Evolutionary conservation across 2,888 invertebrate species (phyloP).

Genomic region (Melipona beecheii): DNA sequence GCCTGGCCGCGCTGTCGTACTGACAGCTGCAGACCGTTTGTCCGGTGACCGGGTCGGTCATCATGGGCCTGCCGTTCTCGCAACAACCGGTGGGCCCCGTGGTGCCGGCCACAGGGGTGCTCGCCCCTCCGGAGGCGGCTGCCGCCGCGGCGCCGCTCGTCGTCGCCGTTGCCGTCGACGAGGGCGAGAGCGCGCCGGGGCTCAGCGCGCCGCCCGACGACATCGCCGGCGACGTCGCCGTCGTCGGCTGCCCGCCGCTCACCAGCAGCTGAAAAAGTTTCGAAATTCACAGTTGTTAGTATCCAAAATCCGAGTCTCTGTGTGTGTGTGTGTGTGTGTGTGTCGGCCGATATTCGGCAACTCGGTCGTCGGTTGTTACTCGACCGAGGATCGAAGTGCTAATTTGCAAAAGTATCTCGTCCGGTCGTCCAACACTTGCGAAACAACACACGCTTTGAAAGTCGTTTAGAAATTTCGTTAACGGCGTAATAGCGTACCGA

Average conservation of each 20-base stretch:
- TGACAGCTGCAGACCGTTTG: conserved; percentile 97
- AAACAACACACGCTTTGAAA: no score
- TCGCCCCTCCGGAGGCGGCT: conserved; percentile 81
- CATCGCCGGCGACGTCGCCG: conserved; percentile 89
- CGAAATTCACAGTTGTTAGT: no score
- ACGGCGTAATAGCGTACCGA: no score
- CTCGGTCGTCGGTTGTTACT: no score
- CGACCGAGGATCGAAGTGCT: no score
- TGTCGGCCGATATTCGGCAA: no score
- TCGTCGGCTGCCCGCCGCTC: conserved; percentile 89
- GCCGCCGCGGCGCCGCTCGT: conserved; percentile 80
- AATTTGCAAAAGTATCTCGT: no score
- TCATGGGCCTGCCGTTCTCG: conserved; percentile 95
- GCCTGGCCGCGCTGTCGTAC: conserved; percentile 93
- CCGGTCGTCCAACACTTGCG: no score
- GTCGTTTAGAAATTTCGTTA: no score
- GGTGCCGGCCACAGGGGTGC: conserved; percentile 76
- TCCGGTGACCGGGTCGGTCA: conserved; percentile 96
- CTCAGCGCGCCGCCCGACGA: conserved; percentile 91
- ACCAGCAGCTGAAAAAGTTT: conserved; percentile 89
- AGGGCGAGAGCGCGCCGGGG: conserved; percentile 89
- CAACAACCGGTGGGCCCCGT: conserved; percentile 88
- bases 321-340: neutral
- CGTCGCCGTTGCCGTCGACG: conserved; percentile 84
- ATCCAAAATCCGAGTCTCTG: no score